Percentiles rank a stretch among this genome's conserved stretches.
These are phyloP conservation scores for Anguilla marmorata DNA, from an alignment of 2,797 vertebrate species.

Conservation along the genomic window DNA sequence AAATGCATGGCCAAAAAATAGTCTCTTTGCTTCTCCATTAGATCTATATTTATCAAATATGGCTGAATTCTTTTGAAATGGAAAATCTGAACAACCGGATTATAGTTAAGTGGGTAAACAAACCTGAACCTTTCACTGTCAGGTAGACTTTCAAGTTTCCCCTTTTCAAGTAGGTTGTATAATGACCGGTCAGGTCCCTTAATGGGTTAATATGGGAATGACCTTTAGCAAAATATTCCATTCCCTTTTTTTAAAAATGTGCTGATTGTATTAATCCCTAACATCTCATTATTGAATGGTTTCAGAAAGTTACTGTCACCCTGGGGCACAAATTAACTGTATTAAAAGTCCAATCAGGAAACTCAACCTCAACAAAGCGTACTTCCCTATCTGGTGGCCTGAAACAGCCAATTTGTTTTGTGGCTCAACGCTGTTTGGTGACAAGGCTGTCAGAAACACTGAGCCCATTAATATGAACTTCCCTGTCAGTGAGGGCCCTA, in stretches of 20 bases:
- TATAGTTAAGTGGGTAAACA: not conserved
- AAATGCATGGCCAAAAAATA: not conserved
- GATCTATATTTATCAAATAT: not conserved
- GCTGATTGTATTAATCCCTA: not conserved
- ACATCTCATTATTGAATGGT: not conserved
- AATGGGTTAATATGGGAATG: conserved; percentile 5
- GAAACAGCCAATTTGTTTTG: not conserved
- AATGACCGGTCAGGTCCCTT: not conserved
- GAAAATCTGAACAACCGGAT: not conserved
- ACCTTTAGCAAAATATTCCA: not conserved
- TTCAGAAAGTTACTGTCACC: conserved; percentile 37
- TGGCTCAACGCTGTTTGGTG: not conserved
- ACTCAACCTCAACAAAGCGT: not conserved
- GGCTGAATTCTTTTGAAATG: not conserved
- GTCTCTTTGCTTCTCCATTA: not conserved
- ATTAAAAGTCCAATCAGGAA: not conserved
- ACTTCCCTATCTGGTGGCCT: not conserved
- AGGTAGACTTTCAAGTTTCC: not conserved
- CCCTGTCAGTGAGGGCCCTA: not conserved
- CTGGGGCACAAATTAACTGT: conserved; percentile 15
- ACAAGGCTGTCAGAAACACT: not conserved
- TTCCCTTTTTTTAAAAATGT: not conserved
- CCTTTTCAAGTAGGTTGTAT: not conserved
- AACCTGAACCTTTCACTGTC: not conserved
- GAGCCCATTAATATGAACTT: not conserved